A percentile compares a stretch with the other conserved stretches of the same genome.
Conservation (phyloP, 2,797 vertebrate species). For the Enteromius viviparus region DNA sequence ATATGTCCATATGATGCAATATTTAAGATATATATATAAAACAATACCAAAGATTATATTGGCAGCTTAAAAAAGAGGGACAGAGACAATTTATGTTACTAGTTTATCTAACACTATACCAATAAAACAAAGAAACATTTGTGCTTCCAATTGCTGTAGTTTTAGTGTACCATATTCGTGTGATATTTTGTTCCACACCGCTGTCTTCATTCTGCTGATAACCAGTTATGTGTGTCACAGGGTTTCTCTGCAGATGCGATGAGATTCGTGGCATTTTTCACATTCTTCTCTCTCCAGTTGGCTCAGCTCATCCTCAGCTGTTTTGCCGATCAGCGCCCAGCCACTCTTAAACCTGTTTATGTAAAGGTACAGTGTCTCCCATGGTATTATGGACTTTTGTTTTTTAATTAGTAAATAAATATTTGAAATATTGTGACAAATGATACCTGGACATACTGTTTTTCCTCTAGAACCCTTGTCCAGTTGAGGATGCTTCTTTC, state of each 20-base stretch:
- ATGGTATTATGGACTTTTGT: background rate
- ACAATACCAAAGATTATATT: background rate
- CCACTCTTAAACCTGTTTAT: constrained; percentile 64
- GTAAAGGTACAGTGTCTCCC: constrained; percentile 56
- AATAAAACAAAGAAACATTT: background rate
- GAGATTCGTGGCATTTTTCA: constrained; percentile 71
- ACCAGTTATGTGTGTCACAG: constrained; percentile 63
- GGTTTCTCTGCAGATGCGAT: constrained; percentile 70
- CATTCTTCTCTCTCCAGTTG: constrained; percentile 75
- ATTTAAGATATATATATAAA: too few relatives aligned
- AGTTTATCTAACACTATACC: background rate
- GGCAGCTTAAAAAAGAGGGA: background rate
- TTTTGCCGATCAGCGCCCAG: constrained; percentile 76
- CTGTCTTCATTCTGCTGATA: background rate
- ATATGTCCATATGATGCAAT: too few relatives aligned
- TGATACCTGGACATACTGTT: constrained; percentile 9
- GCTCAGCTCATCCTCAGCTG: constrained; percentile 80
- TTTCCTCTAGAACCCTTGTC: constrained; percentile 80
- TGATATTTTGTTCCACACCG: too few relatives aligned
- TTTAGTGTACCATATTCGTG: background rate
- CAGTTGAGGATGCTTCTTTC: constrained; percentile 82
- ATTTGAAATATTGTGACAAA: background rate
- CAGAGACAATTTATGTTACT: background rate
- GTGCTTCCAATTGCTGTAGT: background rate
- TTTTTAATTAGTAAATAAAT: background rate